A percentile compares a stretch with the other conserved stretches of the same genome.
phyloP scores from a whole-genome alignment of 37 sponge, comb jelly and placozoan genomes.

The Bolinopsis microptera region DNA sequence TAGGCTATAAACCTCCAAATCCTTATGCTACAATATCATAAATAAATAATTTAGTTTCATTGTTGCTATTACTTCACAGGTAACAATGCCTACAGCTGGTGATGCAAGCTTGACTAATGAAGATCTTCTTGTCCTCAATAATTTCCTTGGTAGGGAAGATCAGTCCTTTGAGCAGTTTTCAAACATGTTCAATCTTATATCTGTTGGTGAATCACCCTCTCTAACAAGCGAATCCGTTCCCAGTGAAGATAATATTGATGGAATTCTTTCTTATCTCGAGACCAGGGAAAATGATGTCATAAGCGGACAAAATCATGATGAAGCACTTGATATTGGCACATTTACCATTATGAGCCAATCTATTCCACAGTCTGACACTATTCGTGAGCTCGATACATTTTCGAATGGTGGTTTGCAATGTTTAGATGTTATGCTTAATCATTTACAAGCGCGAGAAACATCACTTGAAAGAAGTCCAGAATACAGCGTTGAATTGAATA shows the following conservation, averaged over 20 bases:
- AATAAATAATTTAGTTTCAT: too few species aligned
- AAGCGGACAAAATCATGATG: not conserved
- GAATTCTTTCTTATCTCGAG: slow-evolving; percentile 25
- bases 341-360: not conserved
- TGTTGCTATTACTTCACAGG: too few species aligned
- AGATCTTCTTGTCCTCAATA: not conserved
- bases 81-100: too few species aligned
- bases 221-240: not conserved
- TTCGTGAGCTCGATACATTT: not conserved
- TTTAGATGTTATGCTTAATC: slow-evolving; percentile 64
- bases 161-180: slow-evolving; percentile 37
- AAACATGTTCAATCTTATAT: not conserved
- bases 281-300: slow-evolving; percentile 1
- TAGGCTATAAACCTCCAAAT: too few species aligned
- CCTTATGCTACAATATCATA: too few species aligned
- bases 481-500: slow-evolving; percentile 39
- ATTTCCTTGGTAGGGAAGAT: not conserved
- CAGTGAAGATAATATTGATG: not conserved
- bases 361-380: not conserved
- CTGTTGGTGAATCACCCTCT: not conserved
- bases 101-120: not conserved
- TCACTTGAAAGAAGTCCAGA: slow-evolving; percentile 39
- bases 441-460: slow-evolving; percentile 40
- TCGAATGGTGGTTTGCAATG: slow-evolving; percentile 2
- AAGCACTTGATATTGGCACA: not conserved